A percentile compares a stretch with the other conserved stretches of the same genome.
Conservation (phyloP, 2,113 vertebrate species). For the Isurus oxyrinchus region DNA sequence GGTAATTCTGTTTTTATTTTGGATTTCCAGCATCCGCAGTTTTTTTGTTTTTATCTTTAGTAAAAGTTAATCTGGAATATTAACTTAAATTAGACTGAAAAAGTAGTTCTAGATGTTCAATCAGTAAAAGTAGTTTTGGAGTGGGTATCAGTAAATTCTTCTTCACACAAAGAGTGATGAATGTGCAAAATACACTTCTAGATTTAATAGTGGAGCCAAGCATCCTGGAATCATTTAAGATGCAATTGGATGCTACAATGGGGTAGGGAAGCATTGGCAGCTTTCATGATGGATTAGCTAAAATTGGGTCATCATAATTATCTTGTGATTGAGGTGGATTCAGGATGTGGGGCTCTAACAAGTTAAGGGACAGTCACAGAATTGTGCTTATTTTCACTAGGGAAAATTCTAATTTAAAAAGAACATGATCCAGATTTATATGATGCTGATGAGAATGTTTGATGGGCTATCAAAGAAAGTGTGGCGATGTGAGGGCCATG, state of each 20-base stretch:
- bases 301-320: too few species aligned
- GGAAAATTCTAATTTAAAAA: background rate
- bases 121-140: background rate
- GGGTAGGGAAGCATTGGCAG: too few species aligned
- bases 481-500: background rate
- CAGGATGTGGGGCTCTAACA: background rate
- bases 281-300: too few species aligned
- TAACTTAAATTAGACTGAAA: background rate
- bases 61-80: too few species aligned
- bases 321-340: background rate
- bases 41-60: too few species aligned
- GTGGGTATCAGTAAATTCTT: background rate
- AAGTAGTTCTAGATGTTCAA: background rate
- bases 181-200: background rate
- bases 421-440: background rate
- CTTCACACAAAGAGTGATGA: background rate
- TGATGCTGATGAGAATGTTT: background rate
- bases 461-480: background rate
- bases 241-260: too few species aligned
- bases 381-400: background rate
- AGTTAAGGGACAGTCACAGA: background rate
- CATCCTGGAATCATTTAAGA: too few species aligned
- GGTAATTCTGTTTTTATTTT: too few species aligned
- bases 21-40: too few species aligned
- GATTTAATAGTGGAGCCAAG: too few species aligned